Base-by-base conservation (phyloP, 2,888 invertebrate species). In the Apamea monoglypha region DNA sequence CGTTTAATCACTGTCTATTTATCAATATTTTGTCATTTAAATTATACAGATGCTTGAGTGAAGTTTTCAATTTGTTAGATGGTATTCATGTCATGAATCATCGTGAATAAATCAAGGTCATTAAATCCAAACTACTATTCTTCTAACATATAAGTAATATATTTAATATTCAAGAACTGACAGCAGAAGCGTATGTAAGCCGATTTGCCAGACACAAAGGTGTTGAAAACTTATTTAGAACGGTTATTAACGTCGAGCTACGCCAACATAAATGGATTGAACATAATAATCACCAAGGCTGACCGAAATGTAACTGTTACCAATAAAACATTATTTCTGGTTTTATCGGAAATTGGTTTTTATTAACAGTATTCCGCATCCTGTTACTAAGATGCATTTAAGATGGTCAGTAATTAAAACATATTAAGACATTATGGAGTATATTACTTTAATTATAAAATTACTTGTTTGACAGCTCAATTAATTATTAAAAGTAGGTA, bases 281-380 rank as follows among this genome's bases (percentile, higher is more conserved):
- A 83, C 68, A 78, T 79, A 78, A 82, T 89, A 77, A 82, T 86
- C 44, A 75, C 21, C 83, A 90, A 89, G 83, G 86, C 75, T 83
- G 76, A 68, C 72, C 74, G 29, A 85, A 83, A 75, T 82, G 59
- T 83, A 80, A 84, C 81, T 76, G 82, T 80, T 74, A 78, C 73
- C 79, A 68, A 81, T 81, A 83, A 75, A 50, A 78, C 56, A 80
- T 82, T 74, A 88, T 87, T 88, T 83, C 90, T 90, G 83, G 89
- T 90, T 88, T 81, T 78, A 84, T 82, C 88, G 90, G 89, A 90
- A 86, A 87, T 90, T 79, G 75, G 53, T 69, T 85, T 85, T 81
- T 89, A 86, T 83, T 81, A 80, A 79, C 61, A 72, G 74, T 77
- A 83, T 88, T 82, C 77, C 64, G 76, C 76, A 89, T 90, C 89